Evolutionary conservation across 2,888 invertebrate species (phyloP).

Genomic region (Ectemnius lituratus): DNA sequence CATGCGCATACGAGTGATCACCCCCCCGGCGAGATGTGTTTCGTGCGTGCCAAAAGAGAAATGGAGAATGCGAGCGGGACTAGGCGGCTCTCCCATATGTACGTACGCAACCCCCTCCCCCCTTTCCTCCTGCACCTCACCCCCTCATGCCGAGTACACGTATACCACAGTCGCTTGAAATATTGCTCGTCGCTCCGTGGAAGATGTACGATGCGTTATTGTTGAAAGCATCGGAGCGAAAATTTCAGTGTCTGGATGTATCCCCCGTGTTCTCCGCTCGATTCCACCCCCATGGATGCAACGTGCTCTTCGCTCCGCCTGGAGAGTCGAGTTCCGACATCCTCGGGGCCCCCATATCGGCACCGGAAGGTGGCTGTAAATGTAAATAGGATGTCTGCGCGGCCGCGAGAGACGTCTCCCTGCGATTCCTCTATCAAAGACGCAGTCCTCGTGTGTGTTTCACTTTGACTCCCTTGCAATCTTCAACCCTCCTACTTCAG

Average conservation of each 20-base stretch:
- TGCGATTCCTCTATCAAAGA: constrained; percentile 68
- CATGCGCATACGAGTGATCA: constrained; percentile 43
- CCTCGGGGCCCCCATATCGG: constrained; percentile 56
- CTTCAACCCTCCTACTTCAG: constrained; percentile 35
- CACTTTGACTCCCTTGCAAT: constrained; percentile 53
- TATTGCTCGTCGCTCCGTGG: constrained; percentile 74
- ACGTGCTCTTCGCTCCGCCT: constrained; percentile 35
- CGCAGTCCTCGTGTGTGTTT: constrained; percentile 42
- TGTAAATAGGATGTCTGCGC: constrained; percentile 73
- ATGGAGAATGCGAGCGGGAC: constrained; percentile 14
- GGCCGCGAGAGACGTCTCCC: constrained; percentile 68
- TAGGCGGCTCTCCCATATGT: not conserved
- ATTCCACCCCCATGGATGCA: constrained; percentile 56
- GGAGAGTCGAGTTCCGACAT: constrained; percentile 52
- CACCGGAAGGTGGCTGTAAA: constrained; percentile 69
- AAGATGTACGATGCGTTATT: constrained; percentile 76
- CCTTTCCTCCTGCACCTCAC: not conserved
- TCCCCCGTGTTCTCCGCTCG: constrained; percentile 56
- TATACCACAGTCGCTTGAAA: constrained; percentile 70
- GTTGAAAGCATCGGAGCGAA: constrained; percentile 75
- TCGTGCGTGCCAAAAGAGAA: constrained; percentile 22
- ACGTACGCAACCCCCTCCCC: not conserved
- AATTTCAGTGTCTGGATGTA: constrained; percentile 74
- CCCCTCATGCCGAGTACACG: constrained; percentile 5
- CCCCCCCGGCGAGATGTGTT: constrained; percentile 38